Percentiles rank a stretch among this genome's conserved stretches.
Conservation (phyloP, 1,140 invertebrate species). For the Nasonia longicornis region DNA sequence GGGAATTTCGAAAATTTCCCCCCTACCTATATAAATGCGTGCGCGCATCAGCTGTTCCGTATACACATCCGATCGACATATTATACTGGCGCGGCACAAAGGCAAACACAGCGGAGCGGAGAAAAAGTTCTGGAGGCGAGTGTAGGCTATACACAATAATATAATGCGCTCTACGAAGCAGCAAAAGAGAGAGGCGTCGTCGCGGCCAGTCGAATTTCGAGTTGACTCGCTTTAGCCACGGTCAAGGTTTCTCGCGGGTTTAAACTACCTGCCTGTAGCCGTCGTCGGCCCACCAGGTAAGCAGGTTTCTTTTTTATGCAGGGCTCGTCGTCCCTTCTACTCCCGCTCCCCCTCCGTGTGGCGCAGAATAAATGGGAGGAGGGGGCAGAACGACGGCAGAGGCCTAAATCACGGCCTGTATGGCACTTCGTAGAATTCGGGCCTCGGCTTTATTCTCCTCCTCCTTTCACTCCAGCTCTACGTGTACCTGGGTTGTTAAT, state of each 20-base stretch:
- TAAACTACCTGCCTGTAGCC: slow-evolving; percentile 47
- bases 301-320: slow-evolving; percentile 3
- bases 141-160: neutral
- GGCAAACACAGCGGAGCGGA: neutral
- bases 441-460: neutral
- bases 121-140: neutral
- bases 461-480: neutral
- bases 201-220: slow-evolving; percentile 22
- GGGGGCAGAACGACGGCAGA: neutral
- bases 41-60: neutral
- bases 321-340: neutral
- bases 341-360: neutral
- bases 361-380: neutral
- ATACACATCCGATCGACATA: neutral
- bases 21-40: neutral
- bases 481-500: slow-evolving; percentile 6
- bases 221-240: slow-evolving; percentile 57
- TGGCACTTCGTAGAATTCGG: slow-evolving; percentile 8
- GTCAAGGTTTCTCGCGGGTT: slow-evolving; percentile 57
- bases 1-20: neutral
- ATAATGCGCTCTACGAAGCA: neutral
- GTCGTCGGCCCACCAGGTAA: slow-evolving; percentile 39
- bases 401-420: neutral
- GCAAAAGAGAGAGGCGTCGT: slow-evolving; percentile 3
- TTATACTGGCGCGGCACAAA: neutral